Evolutionary conservation across 1,140 invertebrate genomes (phyloP), one percentile per base, ranked within the genome.

Genomic region (Schlechtendalia chinensis): DNA sequence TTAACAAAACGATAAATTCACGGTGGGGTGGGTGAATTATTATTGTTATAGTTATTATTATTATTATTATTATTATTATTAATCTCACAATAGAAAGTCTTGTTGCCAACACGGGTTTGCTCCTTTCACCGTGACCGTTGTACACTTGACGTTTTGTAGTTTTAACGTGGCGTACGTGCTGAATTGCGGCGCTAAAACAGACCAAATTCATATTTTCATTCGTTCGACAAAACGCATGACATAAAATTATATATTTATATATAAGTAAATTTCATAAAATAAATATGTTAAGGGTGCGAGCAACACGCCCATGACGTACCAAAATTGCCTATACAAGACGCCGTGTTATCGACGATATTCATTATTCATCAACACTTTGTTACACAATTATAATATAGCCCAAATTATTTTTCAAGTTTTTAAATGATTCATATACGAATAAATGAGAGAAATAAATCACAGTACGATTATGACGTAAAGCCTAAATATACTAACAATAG

Each of bases 1-100:
- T n/a, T n/a, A n/a, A n/a, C n/a, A 39, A 39, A 39, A 39, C 32
- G 32, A 39, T 39, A 39, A 39, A 39, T 39, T 39, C 32, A n/a
- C n/a, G n/a, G n/a, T n/a, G n/a, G n/a, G n/a, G n/a, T n/a, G n/a
- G n/a, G n/a, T n/a, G n/a, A n/a, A n/a, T n/a, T 39, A 39, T 39
- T 39, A 39, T 39, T 39, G 3, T 39, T 39, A 39, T 39, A 4
- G 8, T 39, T 39, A 80, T 27, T 1, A 72, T n/a, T n/a, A n/a
- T n/a, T 39, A 39, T 39, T 39, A 39, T 39, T 39, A 4, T 39
- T 39, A 39, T 39, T 39, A 39, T 39, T 39, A 80, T 27, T 1
- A 72, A 85, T 94, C 96, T 97, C 90, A 98, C 96, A 98, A 98
- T 85, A 98, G 91, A 89, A 98, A 98, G 87, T 98, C 96, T 89